These are phyloP conservation scores for Zelostemma sp. DNA, from an alignment of 1,140 invertebrate genomes.

Conservation along the genomic window DNA sequence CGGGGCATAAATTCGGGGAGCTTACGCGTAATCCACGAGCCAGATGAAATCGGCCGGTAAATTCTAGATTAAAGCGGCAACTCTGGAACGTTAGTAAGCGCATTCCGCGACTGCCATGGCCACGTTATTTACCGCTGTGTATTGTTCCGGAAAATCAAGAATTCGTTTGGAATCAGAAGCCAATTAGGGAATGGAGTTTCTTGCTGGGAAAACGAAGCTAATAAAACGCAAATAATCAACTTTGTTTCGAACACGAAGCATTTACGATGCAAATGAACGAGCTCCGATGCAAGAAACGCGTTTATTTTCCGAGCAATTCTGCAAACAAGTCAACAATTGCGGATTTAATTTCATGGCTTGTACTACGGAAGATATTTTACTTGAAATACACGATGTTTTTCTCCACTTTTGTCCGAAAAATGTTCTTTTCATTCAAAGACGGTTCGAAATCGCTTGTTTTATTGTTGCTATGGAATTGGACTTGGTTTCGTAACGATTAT, in stretches of 20 bases:
- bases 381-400: no score
- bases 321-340: no score
- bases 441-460: no score
- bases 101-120: no score
- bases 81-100: no score
- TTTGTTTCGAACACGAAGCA: conserved; percentile 5
- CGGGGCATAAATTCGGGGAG: conserved; percentile 23
- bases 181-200: conserved; percentile 18
- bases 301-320: neutral
- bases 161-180: conserved; percentile 17
- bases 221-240: conserved; percentile 9
- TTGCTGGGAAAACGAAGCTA: conserved; percentile 11
- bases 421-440: neutral
- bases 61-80: conserved; percentile 52
- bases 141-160: conserved; percentile 56
- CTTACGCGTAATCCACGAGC: conserved; percentile 38
- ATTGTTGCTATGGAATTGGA: no score
- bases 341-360: no score
- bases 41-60: conserved; percentile 49
- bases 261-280: conserved; percentile 15
- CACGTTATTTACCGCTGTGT: conserved; percentile 17
- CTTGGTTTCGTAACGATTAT: no score
- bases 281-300: neutral
- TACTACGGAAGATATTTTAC: no score
- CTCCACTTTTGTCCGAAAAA: neutral